Evolutionary conservation across 2,888 invertebrate genomes (phyloP), one percentile per base, ranked within the genome.

Genomic region (Megastigmus dorsalis): DNA sequence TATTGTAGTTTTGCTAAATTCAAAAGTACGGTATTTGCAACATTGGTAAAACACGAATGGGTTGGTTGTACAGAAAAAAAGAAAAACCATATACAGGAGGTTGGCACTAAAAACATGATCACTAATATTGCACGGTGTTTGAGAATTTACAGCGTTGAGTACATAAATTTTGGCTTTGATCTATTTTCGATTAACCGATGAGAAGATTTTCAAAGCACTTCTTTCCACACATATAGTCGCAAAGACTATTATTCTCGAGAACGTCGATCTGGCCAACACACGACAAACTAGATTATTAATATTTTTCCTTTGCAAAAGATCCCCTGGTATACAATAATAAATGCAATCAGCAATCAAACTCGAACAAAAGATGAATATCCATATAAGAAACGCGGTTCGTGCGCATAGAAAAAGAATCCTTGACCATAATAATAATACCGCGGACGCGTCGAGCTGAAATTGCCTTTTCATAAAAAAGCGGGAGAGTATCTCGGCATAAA

Each of bases 41-140:
- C n/a, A n/a, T n/a, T n/a, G n/a, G n/a, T n/a, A n/a, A n/a, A n/a
- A 36, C n/a, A 65, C 38, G 18, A 62, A 60, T 43, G 70, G 54
- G 38, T 54, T 54, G 13, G 43, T 70, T 30, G 7, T 62, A 30
- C 20, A 36, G 20, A 50, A 43, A 20, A n/a, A 30, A 15, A 48
- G n/a, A n/a, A n/a, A n/a, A n/a, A n/a, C n/a, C n/a, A n/a, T 30
- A 26, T 55, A 23, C 43, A 13, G 18, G 43, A 62, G 26, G 20
- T 33, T 70, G 36, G 62, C 52, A 70, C 70, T 52, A 52, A 30
- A 70, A 48, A 45, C n/a, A n/a, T 63, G 9, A 70, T 54, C 28
- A 66, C 57, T 72, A 72, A 72, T 71, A 72, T 36, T 72, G 72
- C 65, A 72, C 59, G 65, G 65, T 72, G 50, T 66, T 66, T 66